Percentiles rank a stretch among this genome's conserved stretches.
Conservation (phyloP, 2,113 vertebrate species). For the Regulus satrapa region DNA sequence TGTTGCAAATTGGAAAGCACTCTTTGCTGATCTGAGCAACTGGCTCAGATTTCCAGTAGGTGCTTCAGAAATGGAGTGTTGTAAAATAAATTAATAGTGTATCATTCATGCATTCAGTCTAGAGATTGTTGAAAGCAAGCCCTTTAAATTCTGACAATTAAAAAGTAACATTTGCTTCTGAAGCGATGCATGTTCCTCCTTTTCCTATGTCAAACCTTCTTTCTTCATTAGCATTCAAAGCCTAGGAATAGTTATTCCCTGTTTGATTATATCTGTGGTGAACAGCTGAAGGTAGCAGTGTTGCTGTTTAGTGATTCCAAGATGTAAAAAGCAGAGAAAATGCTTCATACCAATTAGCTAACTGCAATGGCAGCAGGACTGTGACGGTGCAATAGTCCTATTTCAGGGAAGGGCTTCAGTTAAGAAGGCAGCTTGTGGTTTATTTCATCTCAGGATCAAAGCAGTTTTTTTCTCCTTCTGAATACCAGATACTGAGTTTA, state of each 20-base stretch:
- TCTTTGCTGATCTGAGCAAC: conserved; percentile 1
- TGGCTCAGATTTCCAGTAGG: not conserved
- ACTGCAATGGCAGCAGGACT: not conserved
- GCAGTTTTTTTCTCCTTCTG: not conserved
- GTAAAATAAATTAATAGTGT: not conserved
- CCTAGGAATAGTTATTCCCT: not conserved
- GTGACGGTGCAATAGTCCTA: not conserved
- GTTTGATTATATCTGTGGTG: not conserved
- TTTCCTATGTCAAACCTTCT: not conserved
- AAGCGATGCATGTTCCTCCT: not conserved
- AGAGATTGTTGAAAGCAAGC: not conserved
- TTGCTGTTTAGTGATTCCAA: not conserved
- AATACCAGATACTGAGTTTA: not conserved
- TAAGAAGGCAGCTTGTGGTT: not conserved
- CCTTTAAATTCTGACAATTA: not conserved
- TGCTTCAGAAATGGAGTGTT: not conserved
- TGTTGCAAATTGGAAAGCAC: not conserved
- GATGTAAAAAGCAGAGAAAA: not conserved
- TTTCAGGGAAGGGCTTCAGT: not conserved
- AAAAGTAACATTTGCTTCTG: not conserved
- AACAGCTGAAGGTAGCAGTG: not conserved
- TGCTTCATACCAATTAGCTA: not conserved
- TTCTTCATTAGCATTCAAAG: conserved; percentile 20
- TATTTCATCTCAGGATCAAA: not conserved
- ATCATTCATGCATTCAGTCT: not conserved